phyloP scores from a whole-genome alignment of 2,888 invertebrate genomes.

The Mesorhabditis sp. region DNA sequence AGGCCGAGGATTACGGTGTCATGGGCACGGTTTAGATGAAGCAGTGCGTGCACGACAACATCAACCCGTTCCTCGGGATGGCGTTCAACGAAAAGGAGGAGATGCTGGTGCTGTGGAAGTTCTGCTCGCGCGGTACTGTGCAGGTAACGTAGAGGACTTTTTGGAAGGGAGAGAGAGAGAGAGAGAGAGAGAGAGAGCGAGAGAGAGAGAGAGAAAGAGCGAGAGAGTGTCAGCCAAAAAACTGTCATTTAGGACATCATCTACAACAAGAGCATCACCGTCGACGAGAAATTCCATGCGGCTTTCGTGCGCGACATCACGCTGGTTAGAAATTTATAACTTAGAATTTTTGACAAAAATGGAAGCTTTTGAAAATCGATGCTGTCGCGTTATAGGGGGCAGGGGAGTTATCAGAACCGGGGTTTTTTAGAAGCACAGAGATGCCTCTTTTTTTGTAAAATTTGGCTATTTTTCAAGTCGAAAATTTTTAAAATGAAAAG shows the following conservation, averaged over 20 bases:
- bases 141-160: conserved; percentile 20
- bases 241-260: conserved; percentile 75
- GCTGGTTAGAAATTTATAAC: conserved; percentile 33
- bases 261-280: conserved; percentile 93
- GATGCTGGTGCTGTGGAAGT: conserved; percentile 53
- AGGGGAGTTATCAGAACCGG: no score
- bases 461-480: no score
- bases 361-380: background rate
- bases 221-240: background rate
- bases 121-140: conserved; percentile 53
- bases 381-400: no score
- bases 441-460: no score
- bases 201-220: no score
- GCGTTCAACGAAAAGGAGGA: conserved; percentile 57
- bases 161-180: background rate
- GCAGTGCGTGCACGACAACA: conserved; percentile 89
- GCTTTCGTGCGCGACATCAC: conserved; percentile 95
- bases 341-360: background rate
- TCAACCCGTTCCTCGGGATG: conserved; percentile 88
- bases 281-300: conserved; percentile 93
- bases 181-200: no score
- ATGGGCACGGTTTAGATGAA: conserved; percentile 66
- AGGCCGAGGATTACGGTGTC: background rate
- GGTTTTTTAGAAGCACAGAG: no score
- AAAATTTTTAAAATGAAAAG: background rate